Percentiles rank a stretch among this genome's conserved stretches.
These are phyloP conservation scores for Orthochromis indermauri DNA, from an alignment of 2,113 vertebrate genomes.

Conservation along the genomic window DNA sequence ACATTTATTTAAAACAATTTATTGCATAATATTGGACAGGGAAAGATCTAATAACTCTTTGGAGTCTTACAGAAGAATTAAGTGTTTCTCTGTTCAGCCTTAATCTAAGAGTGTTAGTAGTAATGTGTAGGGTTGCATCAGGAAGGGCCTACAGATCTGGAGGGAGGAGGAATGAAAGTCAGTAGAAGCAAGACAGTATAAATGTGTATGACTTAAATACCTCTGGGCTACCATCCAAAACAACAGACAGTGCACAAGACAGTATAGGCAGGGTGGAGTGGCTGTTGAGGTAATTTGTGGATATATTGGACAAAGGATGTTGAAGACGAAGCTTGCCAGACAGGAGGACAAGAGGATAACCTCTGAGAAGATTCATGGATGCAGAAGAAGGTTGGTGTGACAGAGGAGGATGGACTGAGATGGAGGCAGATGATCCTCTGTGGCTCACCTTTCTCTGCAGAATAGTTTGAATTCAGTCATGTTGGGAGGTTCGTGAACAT, in stretches of 20 bases:
- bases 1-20: not conserved
- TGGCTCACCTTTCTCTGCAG: not conserved
- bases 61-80: not conserved
- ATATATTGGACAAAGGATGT: not conserved
- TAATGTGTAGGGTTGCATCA: not conserved
- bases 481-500: not conserved
- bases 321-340: not conserved
- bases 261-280: not conserved
- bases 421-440: not conserved
- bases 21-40: not conserved
- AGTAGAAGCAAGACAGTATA: not conserved
- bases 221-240: fast-evolving
- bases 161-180: not conserved
- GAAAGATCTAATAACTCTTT: not conserved
- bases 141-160: not conserved
- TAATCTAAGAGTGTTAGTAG: not conserved
- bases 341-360: not conserved
- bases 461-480: not conserved
- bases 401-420: not conserved
- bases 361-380: not conserved
- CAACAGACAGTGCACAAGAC: not conserved
- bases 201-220: not conserved
- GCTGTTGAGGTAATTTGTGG: not conserved
- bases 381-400: not conserved
- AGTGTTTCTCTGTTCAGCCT: not conserved